Percentiles rank a stretch among this genome's conserved stretches.
phyloP scores from a whole-genome alignment of 2,888 invertebrate species.

The Oscheius sp. region DNA sequence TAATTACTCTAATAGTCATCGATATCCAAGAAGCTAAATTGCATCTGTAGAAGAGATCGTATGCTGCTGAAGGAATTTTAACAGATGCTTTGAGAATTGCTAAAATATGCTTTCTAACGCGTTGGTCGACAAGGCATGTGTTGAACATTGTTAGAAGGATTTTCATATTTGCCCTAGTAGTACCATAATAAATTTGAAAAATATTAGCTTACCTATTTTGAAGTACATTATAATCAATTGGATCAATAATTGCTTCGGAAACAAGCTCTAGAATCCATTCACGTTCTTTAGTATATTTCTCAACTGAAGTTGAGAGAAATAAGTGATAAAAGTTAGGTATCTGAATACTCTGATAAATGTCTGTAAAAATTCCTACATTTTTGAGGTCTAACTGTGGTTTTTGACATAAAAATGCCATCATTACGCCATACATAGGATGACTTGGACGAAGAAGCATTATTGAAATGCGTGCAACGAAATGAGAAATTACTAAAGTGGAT shows the following conservation, averaged over 20 bases:
- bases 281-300: constrained; percentile 76
- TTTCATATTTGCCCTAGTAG: constrained; percentile 38
- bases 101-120: constrained; percentile 12
- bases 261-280: constrained; percentile 83
- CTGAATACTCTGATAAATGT: constrained; percentile 12
- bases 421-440: constrained; percentile 76
- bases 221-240: constrained; percentile 80
- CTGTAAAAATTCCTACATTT: constrained; percentile 71
- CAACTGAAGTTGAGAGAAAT: constrained; percentile 82
- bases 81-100: constrained; percentile 11
- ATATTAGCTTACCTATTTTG: constrained; percentile 72
- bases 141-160: constrained; percentile 38
- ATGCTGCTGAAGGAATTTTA: constrained; percentile 45
- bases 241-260: constrained; percentile 80
- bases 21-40: constrained; percentile 52
- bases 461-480: constrained; percentile 80
- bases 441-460: constrained; percentile 82
- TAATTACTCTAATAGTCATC: constrained; percentile 37
- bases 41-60: constrained; percentile 41
- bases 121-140: constrained; percentile 17
- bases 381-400: constrained; percentile 82
- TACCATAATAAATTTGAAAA: too few relatives aligned
- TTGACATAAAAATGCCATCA: constrained; percentile 82
- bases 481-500: constrained; percentile 75
- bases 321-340: constrained; percentile 88